Evolutionary conservation across 35 echinoderm and acorn worm species (phyloP), one percentile per base, ranked within the genome.

Genomic region (Lytechinus pictus): DNA sequence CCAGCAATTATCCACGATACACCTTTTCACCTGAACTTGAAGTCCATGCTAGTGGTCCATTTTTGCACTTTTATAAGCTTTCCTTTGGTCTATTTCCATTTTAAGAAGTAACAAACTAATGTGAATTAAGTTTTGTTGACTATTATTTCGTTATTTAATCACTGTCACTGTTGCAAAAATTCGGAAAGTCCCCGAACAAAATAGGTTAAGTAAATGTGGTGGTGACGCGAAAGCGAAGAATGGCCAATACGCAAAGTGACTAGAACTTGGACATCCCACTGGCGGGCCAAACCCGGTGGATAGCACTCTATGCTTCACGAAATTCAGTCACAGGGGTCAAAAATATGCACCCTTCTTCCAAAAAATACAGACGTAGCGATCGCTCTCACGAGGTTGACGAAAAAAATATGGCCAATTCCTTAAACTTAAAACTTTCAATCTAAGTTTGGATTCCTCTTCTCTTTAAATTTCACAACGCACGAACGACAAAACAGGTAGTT

Each of bases 11-110:
- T 61, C 96, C 96, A 96, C 94, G 87, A 60, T 96, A 96, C 96
- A 96, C 96, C 96, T 96, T 94, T 94, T 95, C 96, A 96, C 96
- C 94, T 96, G 88, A 96, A 96, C 94, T 96, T 96, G 96, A 93
- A 57, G 92, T 93, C 54, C 54, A 93, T 93, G 27, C 53, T 93
- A 93, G 54, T 55, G 53, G 52, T 57, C 92, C 92, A 93, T 57
- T 54, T 54, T 93, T 93, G 14, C 92, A 57, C 88, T 10, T 93
- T 56, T 93, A 33, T 57, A 57, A 54, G 52, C 55, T 93, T 93
- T 93, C 66, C n/a, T 93, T 57, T 24, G 9, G 54, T 55, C 55
- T 93, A 93, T 53, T 93, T 54, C 92, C 29, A 52, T 54, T 52
- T 52, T 28, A 90, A 52, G 24, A 90, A 90, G 29, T 90, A 90